Evolutionary conservation across 1,140 invertebrate species (phyloP).

Genomic region (Metopolophium dirhodum): DNA sequence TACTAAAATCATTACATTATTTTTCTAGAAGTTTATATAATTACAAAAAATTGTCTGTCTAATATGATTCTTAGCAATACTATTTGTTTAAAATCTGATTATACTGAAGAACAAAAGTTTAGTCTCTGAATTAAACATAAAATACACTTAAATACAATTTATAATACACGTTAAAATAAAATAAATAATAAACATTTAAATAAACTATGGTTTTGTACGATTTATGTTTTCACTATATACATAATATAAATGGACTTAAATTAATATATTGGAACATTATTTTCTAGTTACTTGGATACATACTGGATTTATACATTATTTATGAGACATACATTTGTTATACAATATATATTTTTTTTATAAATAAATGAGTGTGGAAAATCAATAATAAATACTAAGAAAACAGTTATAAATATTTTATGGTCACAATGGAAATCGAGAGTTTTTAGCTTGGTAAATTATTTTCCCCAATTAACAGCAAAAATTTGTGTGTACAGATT

Average conservation of each 20-base stretch:
- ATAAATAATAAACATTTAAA: slow-evolving; percentile 35
- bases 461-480: neutral
- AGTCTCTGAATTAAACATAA: slow-evolving; percentile 6
- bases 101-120: slow-evolving; percentile 6
- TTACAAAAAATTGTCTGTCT: neutral
- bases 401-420: neutral
- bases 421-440: neutral
- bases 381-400: neutral
- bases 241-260: neutral
- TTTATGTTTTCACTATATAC: slow-evolving; percentile 15
- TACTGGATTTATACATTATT: neutral
- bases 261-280: neutral
- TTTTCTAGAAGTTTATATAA: neutral
- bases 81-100: neutral
- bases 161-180: slow-evolving; percentile 26
- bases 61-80: neutral
- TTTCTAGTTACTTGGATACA: neutral
- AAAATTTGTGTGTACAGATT: neutral
- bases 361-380: neutral
- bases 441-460: neutral
- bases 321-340: neutral
- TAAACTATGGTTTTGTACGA: slow-evolving; percentile 34
- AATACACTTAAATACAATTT: slow-evolving; percentile 38
- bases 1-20: neutral
- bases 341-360: neutral